Percentiles rank a stretch among this genome's conserved stretches.
Conservation (phyloP, 2,888 invertebrate genomes). For the Drosophila falleni region DNA sequence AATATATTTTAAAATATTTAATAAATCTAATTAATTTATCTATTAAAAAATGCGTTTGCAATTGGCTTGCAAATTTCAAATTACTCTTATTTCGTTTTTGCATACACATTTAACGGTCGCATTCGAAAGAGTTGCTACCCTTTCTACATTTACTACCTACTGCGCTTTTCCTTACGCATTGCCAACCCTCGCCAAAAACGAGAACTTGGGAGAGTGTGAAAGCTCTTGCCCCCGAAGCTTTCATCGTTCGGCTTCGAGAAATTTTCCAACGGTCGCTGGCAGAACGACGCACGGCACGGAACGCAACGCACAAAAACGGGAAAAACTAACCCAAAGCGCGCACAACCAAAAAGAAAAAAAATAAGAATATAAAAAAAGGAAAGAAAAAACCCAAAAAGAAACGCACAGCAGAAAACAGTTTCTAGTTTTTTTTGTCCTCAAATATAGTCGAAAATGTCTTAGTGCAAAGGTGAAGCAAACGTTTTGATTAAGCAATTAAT, state of each 20-base stretch:
- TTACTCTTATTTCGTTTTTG: neutral
- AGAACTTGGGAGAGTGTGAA: conserved; percentile 34
- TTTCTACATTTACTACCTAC: conserved; percentile 11
- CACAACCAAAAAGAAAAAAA: conserved; percentile 40
- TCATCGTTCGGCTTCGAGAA: conserved; percentile 45
- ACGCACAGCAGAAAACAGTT: conserved; percentile 39
- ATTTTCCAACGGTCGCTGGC: conserved; percentile 75
- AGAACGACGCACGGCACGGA: conserved; percentile 74
- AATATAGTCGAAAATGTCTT: conserved; percentile 62
- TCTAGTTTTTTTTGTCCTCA: conserved; percentile 41
- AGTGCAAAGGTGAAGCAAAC: conserved; percentile 64
- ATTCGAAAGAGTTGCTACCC: conserved; percentile 14
- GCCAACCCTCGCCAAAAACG: conserved; percentile 60
- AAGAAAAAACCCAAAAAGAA: conserved; percentile 22
- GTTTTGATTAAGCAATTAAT: conserved; percentile 79
- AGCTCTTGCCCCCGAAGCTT: conserved; percentile 34
- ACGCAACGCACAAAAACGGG: conserved; percentile 76
- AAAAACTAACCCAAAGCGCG: conserved; percentile 63
- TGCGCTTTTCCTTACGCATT: conserved; percentile 38
- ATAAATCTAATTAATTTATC: too few relatives aligned
- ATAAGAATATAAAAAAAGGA: conserved; percentile 23
- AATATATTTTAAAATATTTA: too few relatives aligned
- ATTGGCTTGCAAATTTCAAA: neutral
- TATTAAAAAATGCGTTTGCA: too few relatives aligned
- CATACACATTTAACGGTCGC: conserved; percentile 23